Base-by-base conservation (phyloP, 2,113 vertebrate genomes). In the Campylorhamphus procurvoides region DNA sequence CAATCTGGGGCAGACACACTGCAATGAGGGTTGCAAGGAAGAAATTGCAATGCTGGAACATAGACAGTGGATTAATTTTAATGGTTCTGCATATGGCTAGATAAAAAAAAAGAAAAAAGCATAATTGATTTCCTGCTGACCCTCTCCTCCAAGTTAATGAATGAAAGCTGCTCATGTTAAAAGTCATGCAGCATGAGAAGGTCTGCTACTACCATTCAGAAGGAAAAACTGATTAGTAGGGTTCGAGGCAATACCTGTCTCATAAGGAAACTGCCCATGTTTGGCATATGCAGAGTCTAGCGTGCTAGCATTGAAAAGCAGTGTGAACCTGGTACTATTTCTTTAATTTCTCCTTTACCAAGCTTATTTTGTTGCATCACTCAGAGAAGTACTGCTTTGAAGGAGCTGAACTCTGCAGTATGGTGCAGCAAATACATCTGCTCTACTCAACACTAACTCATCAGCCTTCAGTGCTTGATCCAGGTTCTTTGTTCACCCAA, bases 41-140 rank as follows among this genome's bases (percentile, higher is more conserved):
- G 93, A 96, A 95, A 96, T 91, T 89, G 77, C 90, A 95, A 55
- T 83, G 84, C 92, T 96, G 93, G 94, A 97, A 95, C 17, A 0
- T 18, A 90, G 78, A 96, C 78, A 85, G 90, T 95, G 80, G 66
- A 84, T 95, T 96, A 66, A 95, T 96, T 96, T 94, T 91, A 89
- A 95, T 78, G 73, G 58, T 89, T 95, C 79, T 93, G 68, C 84
- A 58, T 89, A 89, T 17, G 28, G 44, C 22, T 90, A 82, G 50
- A 62, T 91, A 62, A 39, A 73, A 42, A 42, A 42, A 42, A 42
- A 42, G 33, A 87, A 95, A 79, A 93, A 81, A 42, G 47, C 23
- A 84, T 71, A 85, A 96, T 63, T 91, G 93, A 94, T 97, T 96
- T 97, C 39, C 78, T 86, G 75, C 75, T 96, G 93, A 89, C 81